Base-by-base conservation (phyloP, 2,113 vertebrate genomes). In the Hypomesus transpacificus region DNA sequence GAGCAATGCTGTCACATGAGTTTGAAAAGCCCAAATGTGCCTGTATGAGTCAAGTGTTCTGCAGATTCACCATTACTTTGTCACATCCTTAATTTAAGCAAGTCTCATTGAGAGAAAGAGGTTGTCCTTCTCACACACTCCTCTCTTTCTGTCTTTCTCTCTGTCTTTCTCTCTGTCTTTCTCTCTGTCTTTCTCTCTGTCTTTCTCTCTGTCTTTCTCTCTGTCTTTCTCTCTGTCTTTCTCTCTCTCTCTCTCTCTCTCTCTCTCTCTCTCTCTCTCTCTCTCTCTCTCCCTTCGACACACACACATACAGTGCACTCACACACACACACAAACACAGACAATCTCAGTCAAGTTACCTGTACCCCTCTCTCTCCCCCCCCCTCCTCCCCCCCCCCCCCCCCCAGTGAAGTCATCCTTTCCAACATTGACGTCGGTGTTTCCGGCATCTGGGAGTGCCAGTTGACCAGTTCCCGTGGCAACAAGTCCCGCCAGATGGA, bases 391-490 rank as follows among this genome's bases (percentile, higher is more conserved):
- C 28, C 52, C 16, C 21, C 22, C 72, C n/a, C 76, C 75, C 77
- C 59, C 83, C 76, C 5, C 80, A 97, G 95, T 61, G 95, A 96
- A 77, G 91, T 97, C 86, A 91, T 96, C 79, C 91, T 97, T 22
- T 93, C 93, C 82, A 95, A 93, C 83, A 94, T 96, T 14, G 93
- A 95, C 14, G 76, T 91, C 69, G 84, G 85, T 73, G 85, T 93
- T 17, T 85, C 92, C 17, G 95, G 95, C 83, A 85, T 87, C 3
- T 97, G 95, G 95, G 94, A 93, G 78, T 97, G 95, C 70, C 81
- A 94, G 75, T 92, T 97, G 83, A 95, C 89, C 84, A 95, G 92
- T 87, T 94, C 93, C 74, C 94, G 94, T 84, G 95, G 95, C 87
- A 95, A 93, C 84, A 89, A 85, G 62, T 91, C 92, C 46, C 92